Base-by-base conservation (phyloP, 2,888 invertebrate species). In the Ferdinandea cuprea region DNA sequence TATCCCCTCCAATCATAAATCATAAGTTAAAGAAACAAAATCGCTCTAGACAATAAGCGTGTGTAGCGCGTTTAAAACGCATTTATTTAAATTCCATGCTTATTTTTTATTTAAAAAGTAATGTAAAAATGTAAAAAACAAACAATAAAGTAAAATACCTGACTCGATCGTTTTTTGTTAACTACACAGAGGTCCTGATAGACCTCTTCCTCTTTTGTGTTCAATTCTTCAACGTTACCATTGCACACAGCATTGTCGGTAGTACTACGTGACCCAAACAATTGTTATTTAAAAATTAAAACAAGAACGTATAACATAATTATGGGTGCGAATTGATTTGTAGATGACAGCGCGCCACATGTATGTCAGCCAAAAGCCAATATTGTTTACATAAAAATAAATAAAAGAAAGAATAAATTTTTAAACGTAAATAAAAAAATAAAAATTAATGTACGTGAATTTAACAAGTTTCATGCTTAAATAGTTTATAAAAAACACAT, bases 191-290 rank as follows among this genome's bases (percentile, higher is more conserved):
- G 94, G 93, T 97, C 97, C 92, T 97, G 97, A 93, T 98, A 98
- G 91, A 97, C 96, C 92, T 97, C 96, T 91, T 98, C 97, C 91
- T 96, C 96, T 92, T 94, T 94, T 85, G 91, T 89, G 87, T 91
- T 91, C 86, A 88, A 88, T 86, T 91, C 91, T 87, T 91, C 90
- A 86, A 88, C 89, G 85, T 89, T 88, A 87, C 89, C 90, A 87
- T 91, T 90, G 86, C 90, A 91, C 87, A 89, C 91, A 89, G 89
- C 89, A 88, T 90, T 90, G 86, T 91, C 91, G 86, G 89, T 94
- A 92, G 91, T 94, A 93, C 91, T 94, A 87, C 86, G 85, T 71
- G n/a, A 58, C 46, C 54, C 61, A 65, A 59, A 28, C 25, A 32
- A 21, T 37, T 61, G 61, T 48, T 17, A 66, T 56, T 21, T 46